Base-by-base conservation (phyloP, 2,888 invertebrate species). In the Odontothrips loti region DNA sequence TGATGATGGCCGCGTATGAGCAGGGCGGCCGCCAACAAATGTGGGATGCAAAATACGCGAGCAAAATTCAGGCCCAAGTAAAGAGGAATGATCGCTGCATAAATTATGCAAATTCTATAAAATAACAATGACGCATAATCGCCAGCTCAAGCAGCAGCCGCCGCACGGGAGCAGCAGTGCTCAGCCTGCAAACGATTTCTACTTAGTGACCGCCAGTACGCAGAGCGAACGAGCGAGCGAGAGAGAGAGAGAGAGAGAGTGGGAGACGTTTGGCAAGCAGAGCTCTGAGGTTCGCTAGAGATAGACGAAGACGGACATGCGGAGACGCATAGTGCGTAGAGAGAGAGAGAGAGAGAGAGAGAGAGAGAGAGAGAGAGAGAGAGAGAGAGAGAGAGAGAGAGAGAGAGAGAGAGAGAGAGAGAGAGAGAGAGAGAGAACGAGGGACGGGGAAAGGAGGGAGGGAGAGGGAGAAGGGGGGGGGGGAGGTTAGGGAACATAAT, bases 21-120 rank as follows among this genome's bases (percentile, higher is more conserved):
- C n/a, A 23, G 68, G 23, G 27, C 23, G 23, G 68, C 23, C 68
- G 34, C 27, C 27, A 27, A 75, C 68, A 75, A 75, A 75, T 75
- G 68, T 23, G 68, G 58, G 68, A 75, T 75, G 68, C 68, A 75
- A 75, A 75, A 75, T 75, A 75, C 23, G 68, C 68, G 68, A 75
- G 68, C 68, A 75, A 75, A 75, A 75, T 75, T 75, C 68, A 27
- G 68, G 68, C 68, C 27, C 68, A 75, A 75, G 68, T 75, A 75
- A 75, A 75, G 68, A 75, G 68, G 68, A 75, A 75, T 75, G 68
- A 75, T 75, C 68, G 68, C 68, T 75, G 68, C 68, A 75, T 75
- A 27, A 23, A 75, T 75, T 75, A 75, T 27, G 68, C 68, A 75
- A 27, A 75, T 75, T 75, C 68, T 27, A 75, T 75, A 75, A 75